Evolutionary conservation across 2,113 vertebrate species (phyloP), one percentile per base, ranked within the genome.

Genomic region (Tragelaphus strepsiceros): DNA sequence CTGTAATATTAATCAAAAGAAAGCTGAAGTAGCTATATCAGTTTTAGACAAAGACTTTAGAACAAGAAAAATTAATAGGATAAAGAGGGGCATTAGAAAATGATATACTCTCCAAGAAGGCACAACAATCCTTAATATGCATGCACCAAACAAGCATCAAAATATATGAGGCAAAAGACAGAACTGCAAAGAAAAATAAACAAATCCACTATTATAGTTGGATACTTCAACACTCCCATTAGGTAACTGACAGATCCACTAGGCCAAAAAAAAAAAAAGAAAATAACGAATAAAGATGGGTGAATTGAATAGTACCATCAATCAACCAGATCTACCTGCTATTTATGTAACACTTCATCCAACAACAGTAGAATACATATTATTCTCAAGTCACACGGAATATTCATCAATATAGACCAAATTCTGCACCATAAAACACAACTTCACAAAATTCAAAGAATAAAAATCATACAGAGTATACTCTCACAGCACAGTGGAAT

Each of bases 11-110:
- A 92, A 71, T 67, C 39, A 39, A 88, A 59, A 92, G 49, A 67
- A 88, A 96, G 59, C 32, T 88, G 53, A 19, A 81, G 24, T 71
- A 39, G 24, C 74, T 88, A 15, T 51, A 88, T 82, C 26, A 92
- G 67, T 82, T 62, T 92, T 81, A 95, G 58, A 91, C 28, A 89
- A 89, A 89, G 22, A 83, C 21, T 94, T 83, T 53, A 83, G 51
- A 94, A 83, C 3, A 62, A 91, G 71, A 49, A 86, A 83, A 88
- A 92, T 74, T n/a, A 89, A 22, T 7, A 64, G 62, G 46, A 96
- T 43, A 96, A 96, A 83, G 46, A 80, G 35, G 49, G 14, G 62
- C n/a, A 96, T 71, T 93, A 88, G 43, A 88, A 93, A 93, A 74
- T 74, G 15, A 88, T 61, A 88, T 21, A 59, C 28, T 82, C 43